Evolutionary conservation across 2,113 vertebrate species (phyloP).

Genomic region (Cyanocitta stelleri): DNA sequence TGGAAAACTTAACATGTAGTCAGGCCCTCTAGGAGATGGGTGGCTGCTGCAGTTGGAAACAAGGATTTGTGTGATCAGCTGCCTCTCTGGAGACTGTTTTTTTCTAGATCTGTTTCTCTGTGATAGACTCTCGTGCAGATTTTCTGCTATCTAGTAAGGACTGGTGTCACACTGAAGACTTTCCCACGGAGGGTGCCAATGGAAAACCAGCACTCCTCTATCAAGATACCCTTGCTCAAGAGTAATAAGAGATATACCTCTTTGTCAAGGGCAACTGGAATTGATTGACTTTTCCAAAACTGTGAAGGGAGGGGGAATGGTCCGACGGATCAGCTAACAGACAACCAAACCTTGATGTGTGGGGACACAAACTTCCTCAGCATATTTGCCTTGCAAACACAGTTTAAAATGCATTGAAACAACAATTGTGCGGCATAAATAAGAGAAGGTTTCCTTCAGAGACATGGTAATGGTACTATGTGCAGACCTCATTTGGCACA

Average conservation of each 20-base stretch:
- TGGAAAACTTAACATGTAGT: background rate
- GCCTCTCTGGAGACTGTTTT: background rate
- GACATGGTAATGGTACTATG: background rate
- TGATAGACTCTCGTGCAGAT: accelerated
- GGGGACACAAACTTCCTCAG: background rate
- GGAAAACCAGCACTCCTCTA: background rate
- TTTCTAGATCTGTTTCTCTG: background rate
- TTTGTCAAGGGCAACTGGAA: background rate
- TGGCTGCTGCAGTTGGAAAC: background rate
- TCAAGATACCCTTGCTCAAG: background rate
- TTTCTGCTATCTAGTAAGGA: background rate
- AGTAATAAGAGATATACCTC: background rate
- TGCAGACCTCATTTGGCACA: background rate
- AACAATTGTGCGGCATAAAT: background rate
- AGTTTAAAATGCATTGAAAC: background rate
- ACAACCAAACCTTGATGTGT: accelerated
- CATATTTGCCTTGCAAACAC: background rate
- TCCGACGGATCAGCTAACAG: background rate
- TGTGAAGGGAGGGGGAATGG: background rate
- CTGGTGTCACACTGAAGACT: background rate
- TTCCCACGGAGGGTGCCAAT: background rate
- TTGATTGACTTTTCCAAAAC: background rate
- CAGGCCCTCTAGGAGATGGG: background rate
- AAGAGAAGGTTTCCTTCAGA: background rate
- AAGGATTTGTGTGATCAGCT: background rate